These are phyloP conservation scores for Latrodectus geometricus DNA, from an alignment of 1,140 invertebrate genomes.

Conservation along the genomic window DNA sequence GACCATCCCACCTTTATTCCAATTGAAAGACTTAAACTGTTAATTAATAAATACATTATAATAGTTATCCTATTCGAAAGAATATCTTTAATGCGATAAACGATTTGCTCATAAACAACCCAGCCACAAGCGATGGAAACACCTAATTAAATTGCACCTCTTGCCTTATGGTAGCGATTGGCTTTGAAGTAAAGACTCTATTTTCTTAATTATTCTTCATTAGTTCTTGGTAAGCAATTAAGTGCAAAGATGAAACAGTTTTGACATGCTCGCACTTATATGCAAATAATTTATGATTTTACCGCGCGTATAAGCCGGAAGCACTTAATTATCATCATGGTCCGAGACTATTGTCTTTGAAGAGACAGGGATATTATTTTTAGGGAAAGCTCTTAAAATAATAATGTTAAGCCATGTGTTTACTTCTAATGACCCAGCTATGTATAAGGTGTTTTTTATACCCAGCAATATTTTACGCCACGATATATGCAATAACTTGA, in stretches of 20 bases:
- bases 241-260: background rate
- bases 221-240: conserved; percentile 12
- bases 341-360: conserved; percentile 1
- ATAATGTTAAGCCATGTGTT: background rate
- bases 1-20: background rate
- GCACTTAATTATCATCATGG: conserved; percentile 1
- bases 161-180: background rate
- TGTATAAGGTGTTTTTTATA: background rate
- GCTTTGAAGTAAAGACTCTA: conserved; percentile 1
- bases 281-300: conserved; percentile 13
- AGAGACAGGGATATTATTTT: background rate
- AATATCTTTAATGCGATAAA: background rate
- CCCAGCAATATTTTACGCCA: background rate
- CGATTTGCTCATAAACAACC: background rate
- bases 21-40: background rate
- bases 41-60: conserved; percentile 6
- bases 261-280: conserved; percentile 8
- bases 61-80: background rate
- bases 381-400: background rate
- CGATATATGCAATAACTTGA: background rate
- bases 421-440: background rate
- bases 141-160: conserved; percentile 4
- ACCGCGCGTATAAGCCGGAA: background rate
- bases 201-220: conserved; percentile 23
- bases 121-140: background rate